These are phyloP conservation scores for Cotesia vestalis DNA, from an alignment of 1,140 invertebrate species.

Conservation along the genomic window DNA sequence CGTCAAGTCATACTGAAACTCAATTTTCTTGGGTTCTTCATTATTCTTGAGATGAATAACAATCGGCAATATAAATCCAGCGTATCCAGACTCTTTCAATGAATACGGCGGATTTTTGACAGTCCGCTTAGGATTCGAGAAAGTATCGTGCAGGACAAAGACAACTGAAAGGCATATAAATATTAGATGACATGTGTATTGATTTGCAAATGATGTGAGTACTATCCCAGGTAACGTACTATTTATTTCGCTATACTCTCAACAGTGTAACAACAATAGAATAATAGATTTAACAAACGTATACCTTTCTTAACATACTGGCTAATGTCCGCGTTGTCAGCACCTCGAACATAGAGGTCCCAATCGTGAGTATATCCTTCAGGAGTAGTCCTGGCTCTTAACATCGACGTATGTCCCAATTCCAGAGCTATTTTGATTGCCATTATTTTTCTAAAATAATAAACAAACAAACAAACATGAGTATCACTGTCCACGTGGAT, in stretches of 20 bases:
- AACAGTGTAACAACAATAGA: neutral
- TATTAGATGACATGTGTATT: constrained; percentile 11
- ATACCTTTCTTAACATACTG: constrained; percentile 88
- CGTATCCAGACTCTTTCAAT: constrained; percentile 93
- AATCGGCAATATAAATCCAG: constrained; percentile 89
- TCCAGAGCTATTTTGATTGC: constrained; percentile 87
- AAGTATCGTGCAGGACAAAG: constrained; percentile 91
- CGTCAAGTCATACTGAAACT: constrained; percentile 87
- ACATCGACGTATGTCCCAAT: constrained; percentile 87
- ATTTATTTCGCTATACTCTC: neutral
- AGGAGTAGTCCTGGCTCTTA: constrained; percentile 79
- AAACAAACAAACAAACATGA: no score
- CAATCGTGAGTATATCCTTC: constrained; percentile 97
- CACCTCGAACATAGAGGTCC: constrained; percentile 93
- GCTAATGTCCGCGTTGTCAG: constrained; percentile 84
- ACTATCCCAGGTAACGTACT: neutral
- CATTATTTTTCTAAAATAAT: constrained; percentile 63
- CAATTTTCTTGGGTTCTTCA: constrained; percentile 88
- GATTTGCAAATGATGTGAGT: neutral
- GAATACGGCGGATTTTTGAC: constrained; percentile 91
- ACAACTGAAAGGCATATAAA: constrained; percentile 71
- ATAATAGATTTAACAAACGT: neutral
- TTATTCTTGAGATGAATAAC: constrained; percentile 92
- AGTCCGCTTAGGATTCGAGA: constrained; percentile 88
- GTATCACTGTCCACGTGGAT: no score